Evolutionary conservation across 2,113 vertebrate species (phyloP).

Genomic region (Hylia prasina): DNA sequence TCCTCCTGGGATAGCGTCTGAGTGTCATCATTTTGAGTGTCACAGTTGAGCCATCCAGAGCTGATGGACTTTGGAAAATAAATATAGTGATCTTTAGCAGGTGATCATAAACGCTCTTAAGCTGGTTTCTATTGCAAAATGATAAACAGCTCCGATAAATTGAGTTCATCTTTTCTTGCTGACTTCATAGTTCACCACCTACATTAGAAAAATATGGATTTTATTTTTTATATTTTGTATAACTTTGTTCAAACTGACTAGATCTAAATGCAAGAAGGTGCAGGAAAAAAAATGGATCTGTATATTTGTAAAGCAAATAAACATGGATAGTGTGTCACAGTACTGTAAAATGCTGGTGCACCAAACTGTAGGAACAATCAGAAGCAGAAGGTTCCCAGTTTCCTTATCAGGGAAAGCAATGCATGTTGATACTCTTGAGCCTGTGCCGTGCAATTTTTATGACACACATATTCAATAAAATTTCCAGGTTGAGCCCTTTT

Average conservation of each 20-base stretch:
- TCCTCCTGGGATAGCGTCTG: neutral
- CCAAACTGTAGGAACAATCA: neutral
- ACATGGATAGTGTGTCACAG: neutral
- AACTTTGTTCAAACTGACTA: neutral
- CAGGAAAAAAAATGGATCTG: neutral
- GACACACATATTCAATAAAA: neutral
- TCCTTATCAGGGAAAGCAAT: neutral
- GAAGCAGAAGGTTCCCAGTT: neutral
- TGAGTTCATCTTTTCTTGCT: neutral
- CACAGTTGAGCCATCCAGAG: neutral
- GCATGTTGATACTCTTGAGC: neutral
- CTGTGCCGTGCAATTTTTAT: neutral
- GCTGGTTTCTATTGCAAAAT: neutral
- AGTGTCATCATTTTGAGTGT: neutral
- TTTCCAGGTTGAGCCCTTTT: conserved; percentile 94
- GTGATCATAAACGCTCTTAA: neutral
- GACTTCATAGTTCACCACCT: neutral
- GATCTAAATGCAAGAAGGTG: neutral
- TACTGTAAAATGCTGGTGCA: neutral
- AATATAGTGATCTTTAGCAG: neutral
- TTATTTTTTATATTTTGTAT: neutral
- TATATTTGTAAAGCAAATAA: neutral
- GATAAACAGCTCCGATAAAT: neutral
- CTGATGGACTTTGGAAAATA: neutral
- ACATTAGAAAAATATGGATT: neutral